phyloP scores from a whole-genome alignment of 2,113 vertebrate species.

The Zapornia atra region DNA sequence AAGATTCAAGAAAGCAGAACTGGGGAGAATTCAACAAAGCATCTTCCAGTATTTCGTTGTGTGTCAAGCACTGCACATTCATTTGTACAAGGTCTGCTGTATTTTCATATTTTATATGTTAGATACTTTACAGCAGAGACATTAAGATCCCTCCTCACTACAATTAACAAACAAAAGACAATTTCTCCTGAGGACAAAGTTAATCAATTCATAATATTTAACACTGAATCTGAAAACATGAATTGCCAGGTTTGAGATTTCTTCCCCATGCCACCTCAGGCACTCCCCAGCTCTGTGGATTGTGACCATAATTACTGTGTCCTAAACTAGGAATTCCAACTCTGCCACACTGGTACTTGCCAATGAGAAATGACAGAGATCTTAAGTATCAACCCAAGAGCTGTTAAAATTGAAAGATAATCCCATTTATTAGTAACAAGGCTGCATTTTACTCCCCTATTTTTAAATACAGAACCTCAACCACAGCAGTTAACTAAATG shows the following conservation, averaged over 20 bases:
- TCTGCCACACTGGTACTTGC: not conserved
- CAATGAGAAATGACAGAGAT: not conserved
- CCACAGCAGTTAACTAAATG: not conserved
- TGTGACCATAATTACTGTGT: fast-evolving
- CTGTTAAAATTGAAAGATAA: not conserved
- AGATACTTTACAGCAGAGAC: not conserved
- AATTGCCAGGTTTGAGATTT: not conserved
- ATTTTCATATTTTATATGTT: not conserved
- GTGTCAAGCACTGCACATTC: not conserved
- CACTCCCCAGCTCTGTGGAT: not conserved
- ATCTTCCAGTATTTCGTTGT: not conserved
- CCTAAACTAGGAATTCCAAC: not conserved
- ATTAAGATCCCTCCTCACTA: not conserved
- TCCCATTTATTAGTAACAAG: not conserved
- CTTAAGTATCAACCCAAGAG: not conserved
- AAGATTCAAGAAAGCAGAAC: not conserved
- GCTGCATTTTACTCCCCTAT: not conserved
- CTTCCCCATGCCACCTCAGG: not conserved
- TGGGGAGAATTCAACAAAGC: fast-evolving
- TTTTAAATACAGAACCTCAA: not conserved
- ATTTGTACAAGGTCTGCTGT: not conserved
- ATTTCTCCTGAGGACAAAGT: not conserved
- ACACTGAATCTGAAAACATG: not conserved
- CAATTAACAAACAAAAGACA: not conserved
- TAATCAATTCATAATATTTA: too few species aligned